Evolutionary conservation across 2,113 vertebrate species (phyloP).

Genomic region (Pelusios castaneus): DNA sequence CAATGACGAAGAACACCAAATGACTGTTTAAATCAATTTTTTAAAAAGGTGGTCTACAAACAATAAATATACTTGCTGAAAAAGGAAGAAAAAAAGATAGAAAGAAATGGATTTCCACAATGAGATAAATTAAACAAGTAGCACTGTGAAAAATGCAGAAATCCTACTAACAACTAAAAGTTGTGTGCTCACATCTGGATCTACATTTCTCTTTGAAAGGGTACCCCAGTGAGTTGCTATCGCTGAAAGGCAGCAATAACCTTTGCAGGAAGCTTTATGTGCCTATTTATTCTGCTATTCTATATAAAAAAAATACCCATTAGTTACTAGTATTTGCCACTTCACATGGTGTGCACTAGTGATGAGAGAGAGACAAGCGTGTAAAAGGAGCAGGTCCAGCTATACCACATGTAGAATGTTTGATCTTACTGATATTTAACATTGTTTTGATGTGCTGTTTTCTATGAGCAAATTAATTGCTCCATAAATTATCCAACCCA

Average conservation of each 20-base stretch:
- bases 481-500: background rate
- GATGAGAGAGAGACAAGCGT: background rate
- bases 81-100: background rate
- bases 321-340: slow-evolving; percentile 22
- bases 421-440: background rate
- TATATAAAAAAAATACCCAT: slow-evolving; percentile 45
- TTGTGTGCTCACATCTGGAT: slow-evolving; percentile 8
- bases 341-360: background rate
- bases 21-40: background rate
- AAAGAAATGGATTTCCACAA: background rate
- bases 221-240: slow-evolving; percentile 24
- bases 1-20: background rate
- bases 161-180: background rate
- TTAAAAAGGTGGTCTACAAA: background rate
- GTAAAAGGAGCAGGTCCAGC: background rate
- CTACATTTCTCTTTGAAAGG: slow-evolving; percentile 34
- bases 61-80: background rate
- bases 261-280: slow-evolving; percentile 27
- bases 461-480: background rate
- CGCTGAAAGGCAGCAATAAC: slow-evolving; percentile 55
- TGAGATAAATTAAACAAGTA: background rate
- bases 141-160: background rate
- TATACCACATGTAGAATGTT: background rate
- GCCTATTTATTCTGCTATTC: slow-evolving; percentile 41
- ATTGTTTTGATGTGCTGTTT: background rate